Percentiles rank a stretch among this genome's conserved stretches.
phyloP scores from a whole-genome alignment of 2,888 invertebrate genomes.

The Caenorhabditis sp. region DNA sequence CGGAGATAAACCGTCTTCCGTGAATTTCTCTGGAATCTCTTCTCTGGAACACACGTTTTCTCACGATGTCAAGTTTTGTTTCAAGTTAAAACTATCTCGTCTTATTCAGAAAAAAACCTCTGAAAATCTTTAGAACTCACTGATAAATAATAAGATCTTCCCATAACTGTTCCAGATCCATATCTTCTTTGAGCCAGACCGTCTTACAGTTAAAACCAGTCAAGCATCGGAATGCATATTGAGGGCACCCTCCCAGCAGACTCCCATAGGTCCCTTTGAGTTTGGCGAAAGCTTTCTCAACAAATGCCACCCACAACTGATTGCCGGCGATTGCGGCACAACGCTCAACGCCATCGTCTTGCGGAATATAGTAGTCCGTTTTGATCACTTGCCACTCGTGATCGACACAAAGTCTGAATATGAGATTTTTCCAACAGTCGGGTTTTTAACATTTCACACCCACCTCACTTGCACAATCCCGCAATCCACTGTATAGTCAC shows the following conservation, averaged over 20 bases:
- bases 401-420: background rate
- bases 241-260: background rate
- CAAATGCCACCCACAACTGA: background rate
- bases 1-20: too few relatives aligned
- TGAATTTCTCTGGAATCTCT: too few relatives aligned
- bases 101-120: background rate
- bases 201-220: background rate
- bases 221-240: background rate
- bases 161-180: background rate
- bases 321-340: background rate
- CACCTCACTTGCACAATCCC: slow-evolving; percentile 1
- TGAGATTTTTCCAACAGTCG: too few relatives aligned
- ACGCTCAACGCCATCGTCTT: background rate
- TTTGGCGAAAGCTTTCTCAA: slow-evolving; percentile 13
- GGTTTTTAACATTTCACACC: background rate
- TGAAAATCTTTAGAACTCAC: background rate
- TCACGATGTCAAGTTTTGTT: background rate
- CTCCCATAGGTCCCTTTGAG: background rate
- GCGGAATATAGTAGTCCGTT: slow-evolving; percentile 2
- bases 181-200: background rate
- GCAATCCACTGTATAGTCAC: background rate
- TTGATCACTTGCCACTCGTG: slow-evolving; percentile 11
- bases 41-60: too few relatives aligned
- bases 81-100: background rate
- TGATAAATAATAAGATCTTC: background rate